These are phyloP conservation scores for Eupithecia tripunctaria DNA, from an alignment of 2,888 invertebrate genomes.

Conservation along the genomic window DNA sequence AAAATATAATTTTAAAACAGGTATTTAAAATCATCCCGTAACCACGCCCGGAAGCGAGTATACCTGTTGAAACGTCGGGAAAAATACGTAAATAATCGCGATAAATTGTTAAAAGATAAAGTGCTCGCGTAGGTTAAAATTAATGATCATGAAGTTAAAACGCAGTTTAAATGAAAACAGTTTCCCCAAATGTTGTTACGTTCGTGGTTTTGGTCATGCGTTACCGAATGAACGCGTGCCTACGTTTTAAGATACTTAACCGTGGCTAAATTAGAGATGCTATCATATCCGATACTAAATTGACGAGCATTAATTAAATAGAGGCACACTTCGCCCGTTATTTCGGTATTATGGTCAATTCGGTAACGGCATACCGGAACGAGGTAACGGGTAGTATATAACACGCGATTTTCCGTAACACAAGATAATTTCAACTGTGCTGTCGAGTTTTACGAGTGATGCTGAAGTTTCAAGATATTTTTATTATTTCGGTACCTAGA, in stretches of 20 bases:
- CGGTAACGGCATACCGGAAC: constrained; percentile 71
- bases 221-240: background rate
- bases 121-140: no score
- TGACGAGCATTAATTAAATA: constrained; percentile 55
- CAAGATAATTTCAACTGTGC: constrained; percentile 39
- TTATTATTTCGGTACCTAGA: constrained; percentile 1
- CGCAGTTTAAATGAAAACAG: no score
- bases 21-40: no score
- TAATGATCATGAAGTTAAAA: no score
- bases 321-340: constrained; percentile 63
- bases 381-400: constrained; percentile 64
- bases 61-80: no score
- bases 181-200: no score
- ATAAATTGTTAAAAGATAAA: no score
- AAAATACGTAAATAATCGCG: no score
- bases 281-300: constrained; percentile 17
- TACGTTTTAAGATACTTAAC: constrained; percentile 13
- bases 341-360: constrained; percentile 65
- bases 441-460: background rate
- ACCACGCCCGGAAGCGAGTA: no score
- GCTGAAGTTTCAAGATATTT: background rate
- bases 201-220: background rate
- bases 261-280: constrained; percentile 14
- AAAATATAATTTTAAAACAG: no score
- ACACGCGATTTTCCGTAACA: constrained; percentile 62